Conservation (phyloP, 2,113 vertebrate genomes). For the Malurus elegans region DNA sequence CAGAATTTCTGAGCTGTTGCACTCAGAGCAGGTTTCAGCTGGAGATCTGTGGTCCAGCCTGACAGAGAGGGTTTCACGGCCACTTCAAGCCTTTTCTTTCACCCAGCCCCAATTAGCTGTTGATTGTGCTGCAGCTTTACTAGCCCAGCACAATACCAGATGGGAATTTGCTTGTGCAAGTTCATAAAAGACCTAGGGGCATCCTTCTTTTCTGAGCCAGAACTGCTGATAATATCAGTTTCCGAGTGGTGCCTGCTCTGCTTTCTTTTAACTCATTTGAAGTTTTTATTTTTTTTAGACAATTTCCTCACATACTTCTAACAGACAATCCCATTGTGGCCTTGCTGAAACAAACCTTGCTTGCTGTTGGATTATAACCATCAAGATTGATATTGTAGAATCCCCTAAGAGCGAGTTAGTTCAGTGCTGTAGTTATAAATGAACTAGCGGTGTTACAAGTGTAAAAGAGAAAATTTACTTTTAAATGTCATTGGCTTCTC, state of each 20-base stretch:
- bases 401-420: background rate
- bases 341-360: background rate
- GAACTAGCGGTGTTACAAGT: background rate
- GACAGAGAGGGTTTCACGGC: background rate
- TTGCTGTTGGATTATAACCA: background rate
- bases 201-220: background rate
- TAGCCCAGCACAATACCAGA: background rate
- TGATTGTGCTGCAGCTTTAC: background rate
- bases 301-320: background rate
- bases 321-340: background rate
- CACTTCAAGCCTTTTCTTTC: background rate
- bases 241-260: background rate
- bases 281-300: background rate
- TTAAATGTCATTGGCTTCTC: background rate
- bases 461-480: background rate
- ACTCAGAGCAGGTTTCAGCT: rapidly evolving
- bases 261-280: background rate
- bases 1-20: background rate
- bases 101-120: background rate
- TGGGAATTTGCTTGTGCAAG: background rate
- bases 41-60: rapidly evolving
- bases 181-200: background rate
- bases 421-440: background rate
- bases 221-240: conserved; percentile 17
- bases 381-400: background rate